A percentile compares a stretch with the other conserved stretches of the same genome.
phyloP scores from a whole-genome alignment of 2,888 invertebrate genomes.

The Odiellus spinosus region DNA sequence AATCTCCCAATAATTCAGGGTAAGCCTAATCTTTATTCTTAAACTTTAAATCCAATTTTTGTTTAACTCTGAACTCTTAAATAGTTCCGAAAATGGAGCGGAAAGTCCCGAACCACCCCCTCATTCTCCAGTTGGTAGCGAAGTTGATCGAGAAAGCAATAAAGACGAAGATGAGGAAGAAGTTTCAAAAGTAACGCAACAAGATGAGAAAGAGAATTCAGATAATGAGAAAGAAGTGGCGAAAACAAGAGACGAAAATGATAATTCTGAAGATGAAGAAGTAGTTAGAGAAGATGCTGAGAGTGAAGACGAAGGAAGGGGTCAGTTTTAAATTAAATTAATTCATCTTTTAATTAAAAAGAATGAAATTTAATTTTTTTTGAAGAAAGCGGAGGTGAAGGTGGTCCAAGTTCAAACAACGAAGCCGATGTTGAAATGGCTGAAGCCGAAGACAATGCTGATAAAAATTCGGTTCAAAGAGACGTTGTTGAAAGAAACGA shows the following conservation, averaged over 20 bases:
- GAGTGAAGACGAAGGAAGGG: constrained; percentile 7
- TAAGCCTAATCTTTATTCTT: too few relatives aligned
- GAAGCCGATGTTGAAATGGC: too few relatives aligned
- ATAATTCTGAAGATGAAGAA: constrained; percentile 7
- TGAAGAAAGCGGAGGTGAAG: too few relatives aligned
- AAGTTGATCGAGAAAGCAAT: constrained; percentile 2
- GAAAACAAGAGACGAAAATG: not conserved
- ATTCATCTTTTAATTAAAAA: not conserved
- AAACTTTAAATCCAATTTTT: too few relatives aligned
- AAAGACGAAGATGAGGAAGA: constrained; percentile 1
- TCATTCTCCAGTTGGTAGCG: constrained; percentile 2
- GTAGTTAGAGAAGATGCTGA: constrained; percentile 7
- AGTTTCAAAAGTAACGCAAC: constrained; percentile 12
- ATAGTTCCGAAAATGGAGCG: constrained; percentile 5
- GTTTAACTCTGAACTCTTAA: too few relatives aligned
- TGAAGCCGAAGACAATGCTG: too few relatives aligned
- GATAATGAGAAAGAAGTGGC: constrained; percentile 1
- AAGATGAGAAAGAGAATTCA: constrained; percentile 8
- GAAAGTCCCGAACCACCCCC: constrained; percentile 9
- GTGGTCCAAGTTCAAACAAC: too few relatives aligned
- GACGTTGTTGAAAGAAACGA: too few relatives aligned
- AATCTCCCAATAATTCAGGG: too few relatives aligned
- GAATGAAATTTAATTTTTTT: too few relatives aligned
- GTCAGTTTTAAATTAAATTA: not conserved
- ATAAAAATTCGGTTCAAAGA: too few relatives aligned